Base-by-base conservation (phyloP, 2,888 invertebrate genomes). In the Drosophila nr. perissopoda region DNA sequence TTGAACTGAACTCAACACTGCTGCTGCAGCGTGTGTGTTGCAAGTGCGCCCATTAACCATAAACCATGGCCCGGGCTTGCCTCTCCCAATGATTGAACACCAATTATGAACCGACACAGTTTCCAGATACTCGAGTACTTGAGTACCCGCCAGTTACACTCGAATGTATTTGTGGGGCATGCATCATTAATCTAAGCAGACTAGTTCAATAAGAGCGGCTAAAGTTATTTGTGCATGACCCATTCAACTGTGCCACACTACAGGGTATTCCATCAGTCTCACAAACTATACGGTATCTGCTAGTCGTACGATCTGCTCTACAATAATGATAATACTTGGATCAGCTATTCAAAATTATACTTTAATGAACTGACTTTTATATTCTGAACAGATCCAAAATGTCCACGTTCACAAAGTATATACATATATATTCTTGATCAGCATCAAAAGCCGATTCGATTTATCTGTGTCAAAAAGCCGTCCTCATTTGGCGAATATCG, bases 41-140 rank as follows among this genome's bases (percentile, higher is more conserved):
- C 73, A 63, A 57, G 54, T 62, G 40, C 31, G 21, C 6, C 18
- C 54, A 58, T 60, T 57, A 57, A 60, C 58, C 21, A 36, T 18
- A 36, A 59, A 45, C 31, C 29, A 52, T 29, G 16, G 4, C 31
- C 6, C n/a, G 7, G 8, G 13, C 48, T 49, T 57, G 68, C 54
- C 13, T 52, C 53, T 11, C 13, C 18, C 48, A 34, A 57, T 49
- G 57, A 68, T 68, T 68, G 67, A 68, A 57, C 68, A 68, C 29
- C 68, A 27, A 29, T 34, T 33, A 56, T 45, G 21, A 72, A 58
- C 77, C 72, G 72, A 67, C 77, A 62, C 25, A 42, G 70, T 60
- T 65, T 45, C 52, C 27, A n/a, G 18, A 27, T 36, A 27, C 54
- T 27, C 27, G 29, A 49, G 29, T 56, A 69, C 69, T 58, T n/a